Evolutionary conservation across 1,140 invertebrate species (phyloP), one percentile per base, ranked within the genome.

Genomic region (Daktulosphaira vitifoliae): DNA sequence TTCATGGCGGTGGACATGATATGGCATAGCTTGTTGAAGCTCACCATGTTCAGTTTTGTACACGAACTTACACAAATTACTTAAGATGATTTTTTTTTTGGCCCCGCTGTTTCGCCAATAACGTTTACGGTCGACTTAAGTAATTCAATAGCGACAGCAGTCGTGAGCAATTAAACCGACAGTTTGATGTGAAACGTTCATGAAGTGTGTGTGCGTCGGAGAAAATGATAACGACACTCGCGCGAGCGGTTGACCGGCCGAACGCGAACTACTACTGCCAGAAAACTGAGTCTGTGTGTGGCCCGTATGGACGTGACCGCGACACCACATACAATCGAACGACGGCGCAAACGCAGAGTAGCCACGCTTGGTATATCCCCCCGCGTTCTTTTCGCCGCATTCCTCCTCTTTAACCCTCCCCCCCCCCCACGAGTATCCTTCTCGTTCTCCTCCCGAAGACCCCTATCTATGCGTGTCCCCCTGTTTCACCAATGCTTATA

Each of bases 301-400:
- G 38, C 22, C 37, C 29, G 29, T 33, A 33, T 59, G 54, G 54
- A 59, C 23, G 39, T 59, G 53, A 59, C 53, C 53, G 53, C 53
- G 53, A 59, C 53, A 44, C 53, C 23, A 26, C 7, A 59, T n/a
- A 44, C 53, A 44, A 26, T 3, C 54, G n/a, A 37, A 20, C 38
- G 5, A 3, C 8, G 11, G 5, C 38, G 2, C 53, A 13, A 13
- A 1, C 22, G 5, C 20, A 33, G 5, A 33, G 29, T 11, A 11
- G 11, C 29, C 29, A 11, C 29, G 29, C 11, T 33, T 11, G 29
- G 29, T 11, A 11, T 33, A 11, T 33, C 29, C 29, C n/a, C 4
- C 1, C 53, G 16, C 37, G 52, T 33, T 16, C 13, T 6, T n/a
- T 2, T 42, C 20, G n/a, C 18, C n/a, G 9, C 2, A 42, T 38